These are phyloP conservation scores for Eristalis intricaria DNA, from an alignment of 2,888 invertebrate species.

Conservation along the genomic window DNA sequence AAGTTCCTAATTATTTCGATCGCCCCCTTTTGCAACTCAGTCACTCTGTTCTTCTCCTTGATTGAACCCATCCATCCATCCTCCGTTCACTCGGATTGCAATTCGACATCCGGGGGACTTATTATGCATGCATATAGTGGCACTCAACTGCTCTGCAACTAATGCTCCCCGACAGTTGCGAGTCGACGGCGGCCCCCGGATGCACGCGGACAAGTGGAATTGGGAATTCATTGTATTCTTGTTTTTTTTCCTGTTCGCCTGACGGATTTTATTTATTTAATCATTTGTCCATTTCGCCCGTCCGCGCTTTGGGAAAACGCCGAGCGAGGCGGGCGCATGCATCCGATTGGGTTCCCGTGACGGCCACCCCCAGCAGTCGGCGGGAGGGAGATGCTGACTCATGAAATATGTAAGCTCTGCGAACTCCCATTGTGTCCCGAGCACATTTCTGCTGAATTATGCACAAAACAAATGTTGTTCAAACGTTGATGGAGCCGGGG, in stretches of 20 bases:
- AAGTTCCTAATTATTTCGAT: neutral
- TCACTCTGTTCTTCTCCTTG: slow-evolving; percentile 13
- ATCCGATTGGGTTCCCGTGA: slow-evolving; percentile 6
- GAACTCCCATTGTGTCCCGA: neutral
- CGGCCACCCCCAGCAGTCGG: neutral
- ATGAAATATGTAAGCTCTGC: neutral
- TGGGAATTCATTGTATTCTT: neutral
- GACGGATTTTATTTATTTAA: slow-evolving; percentile 7
- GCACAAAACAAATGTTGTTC: neutral
- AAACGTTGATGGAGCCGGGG: neutral
- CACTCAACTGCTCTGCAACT: slow-evolving; percentile 10
- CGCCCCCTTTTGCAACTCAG: neutral
- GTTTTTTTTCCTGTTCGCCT: neutral
- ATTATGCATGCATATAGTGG: slow-evolving; percentile 32
- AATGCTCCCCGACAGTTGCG: neutral
- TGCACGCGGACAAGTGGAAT: neutral
- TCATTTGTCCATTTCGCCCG: neutral
- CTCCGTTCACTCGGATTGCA: slow-evolving; percentile 26
- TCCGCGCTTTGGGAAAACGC: neutral
- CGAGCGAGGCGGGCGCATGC: neutral
- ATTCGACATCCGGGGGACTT: neutral
- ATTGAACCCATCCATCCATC: slow-evolving; percentile 22
- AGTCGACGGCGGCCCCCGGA: neutral
- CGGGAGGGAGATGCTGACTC: neutral
- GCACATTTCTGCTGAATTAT: neutral